phyloP scores from a whole-genome alignment of 2,888 invertebrate species.

The Rhagonycha fulva region DNA sequence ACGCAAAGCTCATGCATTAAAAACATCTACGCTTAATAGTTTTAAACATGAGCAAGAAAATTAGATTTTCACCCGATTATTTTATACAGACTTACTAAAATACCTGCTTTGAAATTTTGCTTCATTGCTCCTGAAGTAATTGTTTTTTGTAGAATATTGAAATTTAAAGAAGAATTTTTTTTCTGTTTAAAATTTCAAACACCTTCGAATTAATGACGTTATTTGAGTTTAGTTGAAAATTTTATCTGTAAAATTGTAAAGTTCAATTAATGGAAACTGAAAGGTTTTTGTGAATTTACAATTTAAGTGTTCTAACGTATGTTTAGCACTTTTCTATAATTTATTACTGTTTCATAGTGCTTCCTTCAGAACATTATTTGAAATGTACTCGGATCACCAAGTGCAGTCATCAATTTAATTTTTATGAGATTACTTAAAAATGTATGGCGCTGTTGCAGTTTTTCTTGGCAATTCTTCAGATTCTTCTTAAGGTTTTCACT shows the following conservation, averaged over 20 bases:
- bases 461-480: background rate
- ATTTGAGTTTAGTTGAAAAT: background rate
- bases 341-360: background rate
- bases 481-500: background rate
- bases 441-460: too few relatives aligned
- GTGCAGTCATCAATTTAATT: background rate
- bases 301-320: background rate
- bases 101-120: background rate
- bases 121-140: constrained; percentile 6
- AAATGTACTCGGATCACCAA: background rate
- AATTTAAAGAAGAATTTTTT: background rate
- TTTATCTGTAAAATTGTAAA: background rate
- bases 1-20: constrained; percentile 19
- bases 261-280: background rate
- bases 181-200: background rate
- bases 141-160: constrained; percentile 3
- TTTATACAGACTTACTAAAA: constrained; percentile 12
- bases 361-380: background rate
- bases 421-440: background rate
- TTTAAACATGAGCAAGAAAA: constrained; percentile 18
- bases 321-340: background rate
- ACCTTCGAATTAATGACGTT: background rate
- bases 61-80: constrained; percentile 16
- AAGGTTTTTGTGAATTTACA: background rate
- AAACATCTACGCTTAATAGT: constrained; percentile 20